Conservation (phyloP, 2,113 vertebrate species). For the Mesitornis unicolor region DNA sequence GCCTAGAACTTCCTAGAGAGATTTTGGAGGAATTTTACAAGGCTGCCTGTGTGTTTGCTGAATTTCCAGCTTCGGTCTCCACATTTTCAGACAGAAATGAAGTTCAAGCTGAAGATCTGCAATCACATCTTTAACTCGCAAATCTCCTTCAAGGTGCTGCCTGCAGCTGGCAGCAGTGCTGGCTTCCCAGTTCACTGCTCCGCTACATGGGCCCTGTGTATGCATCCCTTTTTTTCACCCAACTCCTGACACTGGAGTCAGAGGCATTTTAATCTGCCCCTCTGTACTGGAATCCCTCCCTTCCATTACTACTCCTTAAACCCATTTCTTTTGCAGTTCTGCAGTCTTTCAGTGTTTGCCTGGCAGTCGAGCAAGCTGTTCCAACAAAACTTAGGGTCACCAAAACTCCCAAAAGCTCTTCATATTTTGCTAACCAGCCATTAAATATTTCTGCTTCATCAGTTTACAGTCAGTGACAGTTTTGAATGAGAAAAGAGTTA, state of each 20-base stretch:
- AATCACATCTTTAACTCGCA: not conserved
- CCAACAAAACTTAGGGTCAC: not conserved
- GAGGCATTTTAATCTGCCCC: not conserved
- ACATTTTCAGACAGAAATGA: not conserved
- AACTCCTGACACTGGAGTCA: not conserved
- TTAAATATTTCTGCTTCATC: not conserved
- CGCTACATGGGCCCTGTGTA: fast-evolving
- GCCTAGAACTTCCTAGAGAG: not conserved
- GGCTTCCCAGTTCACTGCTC: not conserved
- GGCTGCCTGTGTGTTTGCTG: not conserved
- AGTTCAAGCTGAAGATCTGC: not conserved
- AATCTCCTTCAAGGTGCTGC: not conserved
- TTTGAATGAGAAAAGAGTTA: not conserved
- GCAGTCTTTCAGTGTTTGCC: not conserved
- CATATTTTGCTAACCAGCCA: not conserved
- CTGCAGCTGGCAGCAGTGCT: not conserved
- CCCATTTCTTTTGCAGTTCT: not conserved
- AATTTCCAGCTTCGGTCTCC: not conserved
- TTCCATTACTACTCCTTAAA: not conserved
- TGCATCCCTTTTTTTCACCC: not conserved
- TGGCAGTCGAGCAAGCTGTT: not conserved
- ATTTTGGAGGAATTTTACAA: not conserved
- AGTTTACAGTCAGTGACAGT: not conserved
- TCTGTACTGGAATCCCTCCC: not conserved
- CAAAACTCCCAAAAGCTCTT: not conserved